Evolutionary conservation across 2,113 vertebrate genomes (phyloP).

Genomic region (Prunella himalayana): DNA sequence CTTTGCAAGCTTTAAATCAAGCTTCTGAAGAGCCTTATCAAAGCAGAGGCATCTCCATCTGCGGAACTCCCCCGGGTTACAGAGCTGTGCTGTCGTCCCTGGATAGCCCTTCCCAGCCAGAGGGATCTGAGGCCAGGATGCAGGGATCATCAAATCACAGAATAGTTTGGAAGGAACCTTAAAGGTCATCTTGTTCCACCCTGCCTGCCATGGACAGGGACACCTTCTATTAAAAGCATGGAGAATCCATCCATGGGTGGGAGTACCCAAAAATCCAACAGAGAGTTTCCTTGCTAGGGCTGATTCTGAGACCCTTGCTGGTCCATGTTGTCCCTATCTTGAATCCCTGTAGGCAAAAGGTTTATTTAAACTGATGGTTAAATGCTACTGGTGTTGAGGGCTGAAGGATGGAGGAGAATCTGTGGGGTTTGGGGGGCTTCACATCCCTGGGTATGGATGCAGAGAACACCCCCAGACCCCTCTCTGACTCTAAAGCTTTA

Average conservation of each 20-base stretch:
- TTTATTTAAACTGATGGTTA: neutral
- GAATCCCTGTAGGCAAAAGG: neutral
- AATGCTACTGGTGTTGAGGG: accelerated
- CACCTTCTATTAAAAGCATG: neutral
- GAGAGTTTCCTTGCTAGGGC: neutral
- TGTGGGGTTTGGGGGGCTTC: neutral
- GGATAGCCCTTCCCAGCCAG: neutral
- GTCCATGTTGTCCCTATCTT: neutral
- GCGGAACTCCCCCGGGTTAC: accelerated
- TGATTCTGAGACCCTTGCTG: neutral
- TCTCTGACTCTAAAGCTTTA: neutral
- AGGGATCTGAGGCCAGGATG: neutral
- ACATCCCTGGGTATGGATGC: neutral
- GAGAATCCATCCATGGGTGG: neutral
- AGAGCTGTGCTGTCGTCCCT: accelerated
- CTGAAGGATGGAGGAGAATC: neutral
- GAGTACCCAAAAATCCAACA: neutral
- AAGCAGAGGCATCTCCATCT: neutral
- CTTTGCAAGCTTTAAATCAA: neutral
- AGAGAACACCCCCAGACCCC: neutral
- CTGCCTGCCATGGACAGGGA: neutral
- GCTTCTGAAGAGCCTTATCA: slow-evolving; percentile 5
- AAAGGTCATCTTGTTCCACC: neutral
- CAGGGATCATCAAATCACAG: neutral
- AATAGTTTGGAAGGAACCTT: neutral